Evolutionary conservation across 2,888 invertebrate species (phyloP), one percentile per base, ranked within the genome.

Genomic region (Caenorhabditis becei): DNA sequence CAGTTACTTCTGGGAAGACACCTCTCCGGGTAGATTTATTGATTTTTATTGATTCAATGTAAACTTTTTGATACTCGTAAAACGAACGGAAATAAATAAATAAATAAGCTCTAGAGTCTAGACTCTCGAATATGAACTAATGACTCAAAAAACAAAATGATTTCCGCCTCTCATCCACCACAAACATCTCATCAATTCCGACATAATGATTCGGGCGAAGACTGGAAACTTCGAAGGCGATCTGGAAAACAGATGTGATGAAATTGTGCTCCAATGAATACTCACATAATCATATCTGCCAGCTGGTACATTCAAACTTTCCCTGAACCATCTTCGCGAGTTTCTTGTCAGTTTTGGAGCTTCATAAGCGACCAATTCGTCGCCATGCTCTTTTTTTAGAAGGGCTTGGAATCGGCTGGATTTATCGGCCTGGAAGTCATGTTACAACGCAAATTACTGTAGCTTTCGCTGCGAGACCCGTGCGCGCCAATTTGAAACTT

Each of bases 201-300:
- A 89, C 70, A 62, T 88, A 87, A 47, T 83, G 71, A 69, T 87
- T 88, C 2, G 84, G 53, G 5, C 83, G 75, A 28, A 89, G 75
- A 65, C 86, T 83, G 2, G 80, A 75, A 10, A 89, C 86, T 67
- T 89, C 88, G 67, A 89, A 89, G 3, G 88, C 83, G n/a, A 89
- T 65, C 89, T 89, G 74, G 16, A 20, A 11, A 3, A 4, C 20
- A 2, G 7, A 14, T 20, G 74, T 51, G 32, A n/a, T 53, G 20
- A 16, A 47, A 3, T 1, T n/a, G 51, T n/a, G n/a, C n/a, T n/a
- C n/a, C n/a, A n/a, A n/a, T n/a, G n/a, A 7, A 26, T 3, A 67
- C 83, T 47, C 47, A 89, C 87, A 77, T 89, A 89, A 56, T 88
- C 86, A 75, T 89, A 89, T 58, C 66, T 70, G 20, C 88, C 89